phyloP scores from a whole-genome alignment of 2,888 invertebrate species.

The Xestoiulus laeticollis region DNA sequence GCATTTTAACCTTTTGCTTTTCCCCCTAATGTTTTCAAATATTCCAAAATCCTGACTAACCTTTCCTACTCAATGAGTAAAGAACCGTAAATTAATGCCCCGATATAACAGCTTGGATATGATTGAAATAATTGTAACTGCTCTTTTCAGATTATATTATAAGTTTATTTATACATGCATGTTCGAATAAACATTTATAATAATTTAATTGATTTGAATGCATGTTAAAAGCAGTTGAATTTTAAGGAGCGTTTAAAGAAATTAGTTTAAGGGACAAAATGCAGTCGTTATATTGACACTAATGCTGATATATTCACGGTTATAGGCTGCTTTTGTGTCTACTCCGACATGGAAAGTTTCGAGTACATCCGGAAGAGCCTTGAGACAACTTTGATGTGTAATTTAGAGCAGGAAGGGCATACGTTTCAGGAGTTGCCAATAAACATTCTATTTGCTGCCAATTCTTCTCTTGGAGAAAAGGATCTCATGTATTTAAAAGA shows the following conservation, averaged over 20 bases:
- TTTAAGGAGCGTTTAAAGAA: neutral
- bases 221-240: neutral
- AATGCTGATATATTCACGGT: neutral
- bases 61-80: too few relatives aligned
- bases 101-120: too few relatives aligned
- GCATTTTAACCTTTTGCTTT: too few relatives aligned
- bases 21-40: too few relatives aligned
- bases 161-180: neutral
- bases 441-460: conserved; percentile 89
- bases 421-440: conserved; percentile 87
- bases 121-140: too few relatives aligned
- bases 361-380: conserved; percentile 91
- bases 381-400: conserved; percentile 87
- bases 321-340: conserved; percentile 70
- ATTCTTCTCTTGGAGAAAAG: conserved; percentile 82
- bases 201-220: neutral
- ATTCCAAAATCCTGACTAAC: too few relatives aligned
- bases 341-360: conserved; percentile 89
- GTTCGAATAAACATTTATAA: neutral
- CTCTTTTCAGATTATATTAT: too few relatives aligned
- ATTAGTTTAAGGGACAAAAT: neutral
- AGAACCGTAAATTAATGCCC: too few relatives aligned
- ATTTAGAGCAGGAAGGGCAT: conserved; percentile 86
- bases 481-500: conserved; percentile 85
- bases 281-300: neutral